Evolutionary conservation across 2,888 invertebrate species (phyloP).

Genomic region (Leptodirus hochenwartii): DNA sequence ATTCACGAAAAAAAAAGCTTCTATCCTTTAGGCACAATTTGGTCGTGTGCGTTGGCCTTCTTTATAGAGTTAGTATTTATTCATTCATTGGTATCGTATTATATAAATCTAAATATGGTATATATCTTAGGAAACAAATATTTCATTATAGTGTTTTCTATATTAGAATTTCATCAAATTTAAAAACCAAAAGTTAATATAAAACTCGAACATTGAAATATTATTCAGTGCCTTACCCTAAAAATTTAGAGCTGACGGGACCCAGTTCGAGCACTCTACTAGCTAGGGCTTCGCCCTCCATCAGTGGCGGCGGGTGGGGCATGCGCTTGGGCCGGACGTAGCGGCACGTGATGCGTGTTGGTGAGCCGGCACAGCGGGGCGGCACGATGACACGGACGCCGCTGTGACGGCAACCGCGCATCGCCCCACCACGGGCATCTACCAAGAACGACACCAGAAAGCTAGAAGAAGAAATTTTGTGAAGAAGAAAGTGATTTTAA

Average conservation of each 20-base stretch:
- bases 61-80: too few relatives aligned
- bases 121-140: too few relatives aligned
- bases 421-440: slow-evolving; percentile 96
- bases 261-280: slow-evolving; percentile 89
- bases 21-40: too few relatives aligned
- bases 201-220: too few relatives aligned
- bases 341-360: slow-evolving; percentile 91
- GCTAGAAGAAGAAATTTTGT: slow-evolving; percentile 38
- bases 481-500: too few relatives aligned
- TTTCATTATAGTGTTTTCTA: too few relatives aligned
- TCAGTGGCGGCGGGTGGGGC: slow-evolving; percentile 82
- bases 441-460: slow-evolving; percentile 99
- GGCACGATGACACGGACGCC: slow-evolving; percentile 95
- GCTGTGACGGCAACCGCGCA: slow-evolving; percentile 96
- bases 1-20: too few relatives aligned
- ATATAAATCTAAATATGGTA: too few relatives aligned
- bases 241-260: slow-evolving; percentile 88
- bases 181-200: too few relatives aligned
- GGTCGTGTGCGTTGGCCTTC: too few relatives aligned
- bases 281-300: slow-evolving; percentile 96
- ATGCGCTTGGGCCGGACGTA: slow-evolving; percentile 55
- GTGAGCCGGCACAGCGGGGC: slow-evolving; percentile 85
- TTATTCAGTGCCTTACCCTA: slow-evolving; percentile 48
- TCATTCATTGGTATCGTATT: too few relatives aligned
- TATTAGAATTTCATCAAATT: too few relatives aligned